These are phyloP conservation scores for Malacosoma neustria DNA, from an alignment of 2,888 invertebrate genomes.

Conservation along the genomic window DNA sequence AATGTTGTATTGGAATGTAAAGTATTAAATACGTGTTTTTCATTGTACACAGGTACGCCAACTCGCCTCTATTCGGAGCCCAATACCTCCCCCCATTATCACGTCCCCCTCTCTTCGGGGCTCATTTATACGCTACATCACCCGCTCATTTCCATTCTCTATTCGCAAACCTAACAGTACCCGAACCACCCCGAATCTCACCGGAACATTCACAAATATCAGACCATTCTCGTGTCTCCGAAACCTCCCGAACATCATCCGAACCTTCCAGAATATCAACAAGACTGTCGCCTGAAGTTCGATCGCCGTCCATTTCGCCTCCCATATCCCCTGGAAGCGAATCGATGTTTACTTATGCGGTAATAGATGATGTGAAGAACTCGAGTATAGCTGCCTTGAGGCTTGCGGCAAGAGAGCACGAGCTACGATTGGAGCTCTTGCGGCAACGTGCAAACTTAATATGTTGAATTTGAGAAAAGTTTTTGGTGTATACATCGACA, in stretches of 20 bases:
- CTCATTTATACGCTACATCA: conserved; percentile 59
- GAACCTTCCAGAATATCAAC: conserved; percentile 43
- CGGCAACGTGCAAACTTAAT: conserved; percentile 79
- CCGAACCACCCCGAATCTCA: conserved; percentile 52
- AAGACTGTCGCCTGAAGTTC: conserved; percentile 34
- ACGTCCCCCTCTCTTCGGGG: conserved; percentile 52
- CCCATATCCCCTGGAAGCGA: conserved; percentile 68
- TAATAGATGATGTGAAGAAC: conserved; percentile 80
- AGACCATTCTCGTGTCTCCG: too few species aligned
- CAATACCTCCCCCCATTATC: conserved; percentile 57
- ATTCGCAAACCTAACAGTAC: conserved; percentile 84
- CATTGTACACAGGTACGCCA: conserved; percentile 46
- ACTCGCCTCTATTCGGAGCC: conserved; percentile 51
- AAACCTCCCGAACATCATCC: conserved; percentile 26
- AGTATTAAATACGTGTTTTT: too few species aligned
- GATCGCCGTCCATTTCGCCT: conserved; percentile 67
- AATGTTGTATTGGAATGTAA: too few species aligned
- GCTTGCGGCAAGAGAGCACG: conserved; percentile 92
- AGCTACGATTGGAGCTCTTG: conserved; percentile 86
- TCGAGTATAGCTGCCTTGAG: conserved; percentile 91
- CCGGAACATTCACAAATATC: conserved; percentile 41
- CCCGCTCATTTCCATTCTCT: conserved; percentile 87
- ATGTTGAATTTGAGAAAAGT: conserved; percentile 29
- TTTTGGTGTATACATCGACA: too few species aligned
- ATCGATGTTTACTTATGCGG: conserved; percentile 65